Conservation (phyloP, 2,888 invertebrate genomes). For the Pandemis corylana region DNA sequence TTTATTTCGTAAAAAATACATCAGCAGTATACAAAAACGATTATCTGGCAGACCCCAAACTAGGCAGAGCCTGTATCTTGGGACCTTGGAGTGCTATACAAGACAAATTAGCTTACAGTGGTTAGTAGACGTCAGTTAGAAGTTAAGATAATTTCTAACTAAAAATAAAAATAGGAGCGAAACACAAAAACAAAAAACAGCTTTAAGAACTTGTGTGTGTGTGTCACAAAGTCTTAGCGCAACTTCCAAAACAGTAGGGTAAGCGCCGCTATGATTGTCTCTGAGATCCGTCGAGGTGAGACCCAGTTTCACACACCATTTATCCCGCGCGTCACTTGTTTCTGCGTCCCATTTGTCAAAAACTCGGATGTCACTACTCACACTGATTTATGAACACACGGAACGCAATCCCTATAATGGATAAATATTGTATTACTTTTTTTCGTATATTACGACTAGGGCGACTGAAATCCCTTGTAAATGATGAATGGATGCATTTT, state of each 20-base stretch:
- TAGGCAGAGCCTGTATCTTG: too few relatives aligned
- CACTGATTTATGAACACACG: constrained; percentile 74
- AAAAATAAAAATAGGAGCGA: too few relatives aligned
- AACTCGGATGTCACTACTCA: constrained; percentile 76
- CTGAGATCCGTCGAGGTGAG: constrained; percentile 50
- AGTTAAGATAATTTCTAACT: too few relatives aligned
- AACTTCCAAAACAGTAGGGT: not conserved
- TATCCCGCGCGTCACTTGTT: constrained; percentile 73
- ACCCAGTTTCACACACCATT: constrained; percentile 75
- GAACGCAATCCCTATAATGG: constrained; percentile 81
- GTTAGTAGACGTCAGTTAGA: too few relatives aligned
- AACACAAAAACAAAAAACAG: too few relatives aligned
- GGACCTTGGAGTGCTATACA: too few relatives aligned
- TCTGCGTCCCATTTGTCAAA: constrained; percentile 79
- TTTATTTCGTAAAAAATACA: too few relatives aligned
- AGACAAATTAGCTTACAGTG: too few relatives aligned
- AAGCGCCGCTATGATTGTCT: not conserved
- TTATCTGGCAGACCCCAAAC: too few relatives aligned
- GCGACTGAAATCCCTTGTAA: constrained; percentile 50
- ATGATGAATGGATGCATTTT: constrained; percentile 31
- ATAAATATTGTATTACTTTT: constrained; percentile 80
- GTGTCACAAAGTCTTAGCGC: not conserved
- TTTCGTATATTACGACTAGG: constrained; percentile 52
- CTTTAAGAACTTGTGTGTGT: too few relatives aligned
- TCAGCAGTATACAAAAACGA: too few relatives aligned